A percentile compares a stretch with the other conserved stretches of the same genome.
These are phyloP conservation scores for Scaptomyza reducta DNA, from an alignment of 2,888 invertebrate genomes.

Conservation along the genomic window DNA sequence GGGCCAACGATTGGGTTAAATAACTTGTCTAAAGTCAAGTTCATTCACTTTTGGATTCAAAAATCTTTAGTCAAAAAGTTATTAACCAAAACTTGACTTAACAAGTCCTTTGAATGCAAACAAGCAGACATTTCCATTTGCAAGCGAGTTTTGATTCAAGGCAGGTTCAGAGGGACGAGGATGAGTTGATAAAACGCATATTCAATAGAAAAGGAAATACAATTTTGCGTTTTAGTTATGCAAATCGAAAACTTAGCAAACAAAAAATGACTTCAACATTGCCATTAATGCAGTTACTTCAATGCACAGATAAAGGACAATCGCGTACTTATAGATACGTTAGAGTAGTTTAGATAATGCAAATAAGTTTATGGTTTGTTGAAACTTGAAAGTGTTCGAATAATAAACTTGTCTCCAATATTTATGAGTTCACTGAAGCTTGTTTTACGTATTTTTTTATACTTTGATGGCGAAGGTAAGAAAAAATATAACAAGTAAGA, in stretches of 20 bases:
- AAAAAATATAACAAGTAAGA: too few relatives aligned
- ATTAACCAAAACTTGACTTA: too few relatives aligned
- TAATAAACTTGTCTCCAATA: not conserved
- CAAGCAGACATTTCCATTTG: not conserved
- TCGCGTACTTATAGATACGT: not conserved
- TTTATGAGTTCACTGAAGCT: not conserved
- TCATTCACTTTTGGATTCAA: too few relatives aligned
- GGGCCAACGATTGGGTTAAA: not conserved
- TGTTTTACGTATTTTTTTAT: too few relatives aligned
- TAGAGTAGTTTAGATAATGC: not conserved
- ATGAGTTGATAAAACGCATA: not conserved
- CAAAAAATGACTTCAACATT: not conserved
- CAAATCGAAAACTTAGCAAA: not conserved
- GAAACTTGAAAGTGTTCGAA: not conserved
- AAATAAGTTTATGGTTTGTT: not conserved
- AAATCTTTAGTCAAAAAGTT: too few relatives aligned
- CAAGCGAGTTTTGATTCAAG: not conserved
- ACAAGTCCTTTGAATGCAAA: not conserved
- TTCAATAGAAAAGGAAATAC: not conserved
- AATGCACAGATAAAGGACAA: not conserved
- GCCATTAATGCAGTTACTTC: not conserved
- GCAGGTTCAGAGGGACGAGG: not conserved
- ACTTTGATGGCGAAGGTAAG: too few relatives aligned
- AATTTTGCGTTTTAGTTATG: not conserved
- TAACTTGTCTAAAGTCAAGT: too few relatives aligned